phyloP scores from a whole-genome alignment of 2,888 invertebrate species.

The Microplitis manilae region DNA sequence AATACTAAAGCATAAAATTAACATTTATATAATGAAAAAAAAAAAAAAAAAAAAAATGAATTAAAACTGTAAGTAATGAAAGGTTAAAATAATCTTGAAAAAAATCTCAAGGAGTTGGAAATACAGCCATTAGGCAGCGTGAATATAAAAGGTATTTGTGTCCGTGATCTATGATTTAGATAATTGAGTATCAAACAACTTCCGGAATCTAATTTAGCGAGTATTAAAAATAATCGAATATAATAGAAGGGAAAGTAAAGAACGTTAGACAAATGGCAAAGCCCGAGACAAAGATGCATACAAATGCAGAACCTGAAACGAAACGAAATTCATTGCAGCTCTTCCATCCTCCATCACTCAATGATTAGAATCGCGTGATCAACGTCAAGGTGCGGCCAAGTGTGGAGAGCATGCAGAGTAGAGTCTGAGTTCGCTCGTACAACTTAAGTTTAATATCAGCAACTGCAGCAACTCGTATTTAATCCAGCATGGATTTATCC shows the following conservation, averaged over 20 bases:
- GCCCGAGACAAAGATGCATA: too few relatives aligned
- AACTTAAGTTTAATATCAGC: neutral
- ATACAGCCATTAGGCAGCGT: neutral
- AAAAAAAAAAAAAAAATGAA: neutral
- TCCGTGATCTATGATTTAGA: neutral
- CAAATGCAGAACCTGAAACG: too few relatives aligned
- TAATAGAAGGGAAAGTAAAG: too few relatives aligned
- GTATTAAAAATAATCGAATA: neutral
- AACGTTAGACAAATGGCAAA: neutral
- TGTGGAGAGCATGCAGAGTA: neutral
- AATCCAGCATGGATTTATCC: neutral
- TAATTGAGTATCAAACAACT: neutral
- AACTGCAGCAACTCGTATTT: neutral
- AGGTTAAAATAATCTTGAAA: neutral
- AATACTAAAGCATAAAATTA: neutral
- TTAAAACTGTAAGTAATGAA: neutral
- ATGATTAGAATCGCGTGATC: slow-evolving; percentile 28
- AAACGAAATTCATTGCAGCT: too few relatives aligned
- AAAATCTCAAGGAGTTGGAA: neutral
- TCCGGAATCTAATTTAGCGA: slow-evolving; percentile 11
- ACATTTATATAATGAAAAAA: neutral
- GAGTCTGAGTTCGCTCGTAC: neutral
- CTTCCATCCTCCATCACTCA: slow-evolving; percentile 3
- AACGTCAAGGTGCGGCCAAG: slow-evolving; percentile 23
- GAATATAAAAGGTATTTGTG: neutral